Evolutionary conservation across 2,888 invertebrate genomes (phyloP), one percentile per base, ranked within the genome.

Genomic region (Colletes collaris): DNA sequence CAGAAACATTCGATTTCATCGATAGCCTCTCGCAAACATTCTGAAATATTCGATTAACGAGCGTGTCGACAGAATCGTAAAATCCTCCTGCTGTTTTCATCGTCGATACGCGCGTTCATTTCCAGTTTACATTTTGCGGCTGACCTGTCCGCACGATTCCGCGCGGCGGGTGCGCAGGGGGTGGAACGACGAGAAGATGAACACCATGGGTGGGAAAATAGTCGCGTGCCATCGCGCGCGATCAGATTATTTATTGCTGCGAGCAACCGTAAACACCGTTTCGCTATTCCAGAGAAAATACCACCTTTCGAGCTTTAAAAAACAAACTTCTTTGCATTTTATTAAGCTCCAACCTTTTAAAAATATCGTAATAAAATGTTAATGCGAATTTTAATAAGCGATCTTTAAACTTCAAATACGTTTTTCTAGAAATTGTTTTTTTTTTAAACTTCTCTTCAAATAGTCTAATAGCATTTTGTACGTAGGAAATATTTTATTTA

Each of bases 221-320:
- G 68, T 73, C 75, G 67, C 71, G 53, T 53, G 62, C 56, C 71
- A 27, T 77, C 73, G 56, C 60, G 46, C 65, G 63, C 46, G 46
- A 6, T 10, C 19, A 62, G 58, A 83, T 84, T 84, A 85, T 85
- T 84, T 85, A 85, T 85, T 70, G 73, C 70, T 59, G 35, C 46
- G 46, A 55, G 49, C 56, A 60, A 58, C 62, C 75, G 80, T 83
- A 83, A 82, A 84, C 77, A 76, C 64, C 16, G 72, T 82, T 80
- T 69, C 56, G 60, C 79, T 76, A 72, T 81, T 75, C 27, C 27
- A 27, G 27, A 27, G 27, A 27, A 27, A 27, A 27, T 27, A 27
- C 27, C 27, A 27, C 27, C 27, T 27, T 27, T 27, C 27, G 27
- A 27, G 27, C 27, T 27, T 27, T 27, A 27, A 2, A 27, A 27